Evolutionary conservation across 2,113 vertebrate species (phyloP).

Genomic region (Parus major): DNA sequence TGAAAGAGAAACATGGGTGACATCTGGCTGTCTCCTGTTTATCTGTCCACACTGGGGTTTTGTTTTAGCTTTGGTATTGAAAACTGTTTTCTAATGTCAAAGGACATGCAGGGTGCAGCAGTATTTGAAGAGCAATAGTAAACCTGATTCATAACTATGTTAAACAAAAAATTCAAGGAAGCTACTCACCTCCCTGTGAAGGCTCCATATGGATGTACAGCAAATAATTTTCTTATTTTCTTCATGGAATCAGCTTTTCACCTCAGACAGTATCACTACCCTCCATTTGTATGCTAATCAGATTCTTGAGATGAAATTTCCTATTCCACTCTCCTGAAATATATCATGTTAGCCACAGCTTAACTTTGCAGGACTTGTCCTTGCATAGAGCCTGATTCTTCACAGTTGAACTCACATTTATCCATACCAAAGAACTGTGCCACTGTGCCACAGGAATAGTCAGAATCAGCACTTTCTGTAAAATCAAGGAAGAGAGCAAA

Average conservation of each 20-base stretch:
- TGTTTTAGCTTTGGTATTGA: not conserved
- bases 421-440: not conserved
- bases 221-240: not conserved
- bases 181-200: not conserved
- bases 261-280: not conserved
- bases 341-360: not conserved
- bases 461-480: not conserved
- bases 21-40: not conserved
- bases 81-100: not conserved
- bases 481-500: not conserved
- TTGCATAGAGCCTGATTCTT: not conserved
- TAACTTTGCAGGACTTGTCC: not conserved
- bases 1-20: not conserved
- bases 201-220: not conserved
- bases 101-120: not conserved
- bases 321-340: not conserved
- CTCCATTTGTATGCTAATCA: not conserved
- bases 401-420: not conserved
- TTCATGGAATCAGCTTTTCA: not conserved
- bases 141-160: not conserved
- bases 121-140: not conserved
- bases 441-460: not conserved
- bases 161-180: not conserved
- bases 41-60: accelerated
- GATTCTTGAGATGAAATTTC: not conserved